Conservation (phyloP, 2,888 invertebrate species). For the Spodoptera picta region DNA sequence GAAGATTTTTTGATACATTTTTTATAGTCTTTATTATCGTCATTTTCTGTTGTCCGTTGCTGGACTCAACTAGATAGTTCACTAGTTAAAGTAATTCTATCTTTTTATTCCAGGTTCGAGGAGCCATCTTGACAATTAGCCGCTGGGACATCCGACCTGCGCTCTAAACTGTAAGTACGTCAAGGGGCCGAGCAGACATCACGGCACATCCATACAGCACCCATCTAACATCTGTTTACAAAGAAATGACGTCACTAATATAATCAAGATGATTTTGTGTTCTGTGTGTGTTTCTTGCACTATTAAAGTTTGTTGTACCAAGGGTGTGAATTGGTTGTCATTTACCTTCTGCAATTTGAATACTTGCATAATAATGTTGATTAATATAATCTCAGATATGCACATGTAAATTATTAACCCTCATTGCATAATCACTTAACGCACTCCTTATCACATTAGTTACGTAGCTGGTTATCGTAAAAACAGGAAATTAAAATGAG, state of each 20-base stretch:
- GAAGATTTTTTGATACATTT: no score
- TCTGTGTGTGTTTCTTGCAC: conserved; percentile 18
- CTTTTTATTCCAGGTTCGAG: conserved; percentile 79
- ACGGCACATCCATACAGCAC: conserved; percentile 62
- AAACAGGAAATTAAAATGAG: no score
- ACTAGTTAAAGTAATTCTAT: background rate
- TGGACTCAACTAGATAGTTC: no score
- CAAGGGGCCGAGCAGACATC: conserved; percentile 74
- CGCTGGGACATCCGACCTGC: conserved; percentile 91
- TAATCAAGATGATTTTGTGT: conserved; percentile 5
- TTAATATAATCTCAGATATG: no score
- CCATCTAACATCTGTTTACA: conserved; percentile 18
- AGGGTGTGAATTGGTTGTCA: conserved; percentile 27
- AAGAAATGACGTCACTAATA: conserved; percentile 15
- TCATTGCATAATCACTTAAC: no score
- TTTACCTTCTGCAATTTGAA: background rate
- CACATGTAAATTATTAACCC: no score
- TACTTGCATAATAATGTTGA: no score
- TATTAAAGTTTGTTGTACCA: conserved; percentile 17
- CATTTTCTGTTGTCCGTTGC: no score
- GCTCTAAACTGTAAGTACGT: conserved; percentile 91
- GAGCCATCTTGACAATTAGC: conserved; percentile 93
- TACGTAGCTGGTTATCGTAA: no score
- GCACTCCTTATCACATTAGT: no score
- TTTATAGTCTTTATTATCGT: background rate